A percentile compares a stretch with the other conserved stretches of the same genome.
These are phyloP conservation scores for Beris chalybata DNA, from an alignment of 2,888 invertebrate species.

Conservation along the genomic window DNA sequence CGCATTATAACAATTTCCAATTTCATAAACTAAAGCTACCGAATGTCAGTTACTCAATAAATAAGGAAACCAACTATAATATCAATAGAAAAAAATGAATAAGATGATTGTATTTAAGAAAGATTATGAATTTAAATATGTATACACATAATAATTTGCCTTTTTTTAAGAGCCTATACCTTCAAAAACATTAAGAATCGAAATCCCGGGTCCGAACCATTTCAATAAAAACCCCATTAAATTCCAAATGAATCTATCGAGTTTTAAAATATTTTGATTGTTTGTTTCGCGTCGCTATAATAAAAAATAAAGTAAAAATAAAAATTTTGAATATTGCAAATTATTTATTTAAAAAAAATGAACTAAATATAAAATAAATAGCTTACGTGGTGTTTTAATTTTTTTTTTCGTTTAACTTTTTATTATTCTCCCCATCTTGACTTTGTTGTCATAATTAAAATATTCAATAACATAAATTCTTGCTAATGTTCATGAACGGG, in stretches of 20 bases:
- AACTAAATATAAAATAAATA: slow-evolving; percentile 14
- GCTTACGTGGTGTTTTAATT: slow-evolving; percentile 28
- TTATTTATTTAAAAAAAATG: neutral
- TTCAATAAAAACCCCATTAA: slow-evolving; percentile 19
- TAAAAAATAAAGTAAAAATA: slow-evolving; percentile 12
- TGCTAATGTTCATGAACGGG: slow-evolving; percentile 27
- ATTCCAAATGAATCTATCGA: slow-evolving; percentile 7
- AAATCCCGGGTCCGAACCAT: neutral
- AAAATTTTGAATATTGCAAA: neutral
- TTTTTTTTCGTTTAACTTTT: slow-evolving; percentile 11
- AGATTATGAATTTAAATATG: no score
- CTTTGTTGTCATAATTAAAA: slow-evolving; percentile 27
- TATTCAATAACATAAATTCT: slow-evolving; percentile 35
- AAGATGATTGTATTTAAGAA: no score
- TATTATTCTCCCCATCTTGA: slow-evolving; percentile 12
- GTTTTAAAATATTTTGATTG: slow-evolving; percentile 26
- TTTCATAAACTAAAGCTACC: no score
- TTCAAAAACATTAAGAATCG: no score
- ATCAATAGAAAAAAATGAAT: no score
- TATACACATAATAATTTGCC: no score
- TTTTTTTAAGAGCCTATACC: no score
- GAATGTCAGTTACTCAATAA: no score
- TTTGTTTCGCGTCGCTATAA: slow-evolving; percentile 26
- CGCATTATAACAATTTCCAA: no score
- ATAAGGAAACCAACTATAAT: no score